Percentiles rank a stretch among this genome's conserved stretches.
Evolutionary conservation across 1,140 invertebrate genomes (phyloP).

Genomic region (Bombus turneri): DNA sequence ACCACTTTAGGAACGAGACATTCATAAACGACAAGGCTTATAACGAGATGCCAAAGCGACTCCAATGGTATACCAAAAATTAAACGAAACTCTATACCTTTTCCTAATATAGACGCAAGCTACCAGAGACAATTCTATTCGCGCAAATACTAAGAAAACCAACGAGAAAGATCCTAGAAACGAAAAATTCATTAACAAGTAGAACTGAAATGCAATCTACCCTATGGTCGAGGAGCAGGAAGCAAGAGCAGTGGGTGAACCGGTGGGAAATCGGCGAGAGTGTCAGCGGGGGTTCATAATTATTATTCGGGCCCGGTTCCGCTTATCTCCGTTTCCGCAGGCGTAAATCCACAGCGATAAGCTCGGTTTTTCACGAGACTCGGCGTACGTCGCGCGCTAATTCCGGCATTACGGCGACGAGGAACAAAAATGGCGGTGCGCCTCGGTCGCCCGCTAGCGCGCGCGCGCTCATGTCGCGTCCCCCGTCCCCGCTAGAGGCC

Average conservation of each 20-base stretch:
- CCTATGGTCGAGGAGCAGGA: not conserved
- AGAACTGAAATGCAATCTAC: not conserved
- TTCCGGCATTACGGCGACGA: constrained; percentile 70
- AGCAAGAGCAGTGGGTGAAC: not conserved
- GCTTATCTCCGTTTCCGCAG: constrained; percentile 51
- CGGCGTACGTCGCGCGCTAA: constrained; percentile 68
- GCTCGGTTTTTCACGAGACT: constrained; percentile 35
- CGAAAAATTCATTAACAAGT: not conserved
- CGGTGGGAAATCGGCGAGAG: constrained; percentile 21
- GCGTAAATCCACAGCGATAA: constrained; percentile 63
- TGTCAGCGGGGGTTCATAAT: constrained; percentile 13
- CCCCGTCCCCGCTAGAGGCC: constrained; percentile 30
- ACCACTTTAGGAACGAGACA: too few species aligned
- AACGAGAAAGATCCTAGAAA: not conserved
- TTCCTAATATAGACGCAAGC: not conserved
- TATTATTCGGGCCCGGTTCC: constrained; percentile 40
- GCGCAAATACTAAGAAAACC: too few species aligned
- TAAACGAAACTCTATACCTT: not conserved
- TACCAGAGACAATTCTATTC: not conserved
- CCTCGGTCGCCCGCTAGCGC: not conserved
- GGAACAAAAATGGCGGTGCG: constrained; percentile 74
- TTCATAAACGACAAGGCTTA: too few species aligned
- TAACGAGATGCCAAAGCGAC: too few species aligned
- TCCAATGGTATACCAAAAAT: too few species aligned
- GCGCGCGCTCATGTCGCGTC: constrained; percentile 6